phyloP scores from a whole-genome alignment of 2,113 vertebrate genomes.

The Hypanus sabinus region DNA sequence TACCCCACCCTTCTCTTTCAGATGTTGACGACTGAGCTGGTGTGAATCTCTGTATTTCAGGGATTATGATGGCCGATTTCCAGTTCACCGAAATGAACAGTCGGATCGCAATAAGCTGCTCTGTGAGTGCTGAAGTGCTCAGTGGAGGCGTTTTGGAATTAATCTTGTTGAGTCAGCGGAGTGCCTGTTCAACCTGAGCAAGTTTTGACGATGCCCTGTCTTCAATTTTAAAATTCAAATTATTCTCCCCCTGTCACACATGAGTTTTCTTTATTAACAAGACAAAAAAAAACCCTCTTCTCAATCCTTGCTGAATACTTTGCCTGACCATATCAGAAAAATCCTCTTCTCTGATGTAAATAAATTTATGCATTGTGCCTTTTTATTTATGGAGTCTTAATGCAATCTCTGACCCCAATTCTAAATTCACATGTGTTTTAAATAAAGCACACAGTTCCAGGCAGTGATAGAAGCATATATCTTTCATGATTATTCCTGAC shows the following conservation, averaged over 20 bases:
- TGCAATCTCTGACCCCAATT: not conserved
- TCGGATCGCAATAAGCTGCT: too few relatives aligned
- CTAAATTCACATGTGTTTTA: conserved; percentile 15
- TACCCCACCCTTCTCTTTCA: not conserved
- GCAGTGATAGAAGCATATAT: not conserved
- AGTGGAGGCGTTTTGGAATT: not conserved
- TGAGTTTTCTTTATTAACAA: not conserved
- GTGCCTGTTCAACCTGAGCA: not conserved
- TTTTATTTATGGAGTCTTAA: not conserved
- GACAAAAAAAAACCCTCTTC: not conserved
- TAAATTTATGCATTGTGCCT: not conserved
- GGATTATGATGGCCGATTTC: too few relatives aligned
- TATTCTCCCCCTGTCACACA: not conserved
- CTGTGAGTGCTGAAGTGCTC: not conserved
- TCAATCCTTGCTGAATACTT: not conserved
- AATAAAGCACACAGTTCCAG: not conserved
- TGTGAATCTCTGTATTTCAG: too few relatives aligned
- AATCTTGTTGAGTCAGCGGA: not conserved
- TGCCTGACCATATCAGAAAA: not conserved
- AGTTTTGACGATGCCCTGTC: not conserved
- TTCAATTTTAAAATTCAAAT: not conserved
- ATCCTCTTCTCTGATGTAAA: not conserved
- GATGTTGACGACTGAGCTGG: not conserved
- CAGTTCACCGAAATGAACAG: too few relatives aligned
- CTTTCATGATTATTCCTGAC: not conserved